Evolutionary conservation across 2,888 invertebrate species (phyloP).

Genomic region (Lutraria lutraria): DNA sequence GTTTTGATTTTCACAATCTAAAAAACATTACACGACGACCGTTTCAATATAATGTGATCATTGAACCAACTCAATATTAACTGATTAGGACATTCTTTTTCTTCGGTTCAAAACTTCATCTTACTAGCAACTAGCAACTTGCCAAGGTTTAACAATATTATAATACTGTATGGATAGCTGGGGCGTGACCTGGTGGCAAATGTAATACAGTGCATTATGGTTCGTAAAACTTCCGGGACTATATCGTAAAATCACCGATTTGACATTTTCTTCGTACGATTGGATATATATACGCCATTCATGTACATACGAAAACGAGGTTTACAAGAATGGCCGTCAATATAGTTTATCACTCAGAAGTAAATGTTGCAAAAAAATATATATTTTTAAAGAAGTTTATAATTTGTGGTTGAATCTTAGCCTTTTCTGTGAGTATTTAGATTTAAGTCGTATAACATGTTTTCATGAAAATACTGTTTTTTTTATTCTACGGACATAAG

Average conservation of each 20-base stretch:
- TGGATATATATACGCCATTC: background rate
- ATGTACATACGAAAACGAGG: background rate
- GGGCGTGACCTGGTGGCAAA: background rate
- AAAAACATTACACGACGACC: no score
- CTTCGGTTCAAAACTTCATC: no score
- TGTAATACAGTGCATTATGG: background rate
- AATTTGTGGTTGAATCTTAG: background rate
- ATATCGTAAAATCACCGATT: slow-evolving; percentile 11
- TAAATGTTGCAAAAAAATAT: background rate
- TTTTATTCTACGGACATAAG: no score
- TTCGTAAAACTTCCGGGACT: slow-evolving; percentile 31
- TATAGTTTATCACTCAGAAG: background rate
- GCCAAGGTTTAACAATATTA: no score
- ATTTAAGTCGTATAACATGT: background rate
- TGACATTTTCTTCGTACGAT: background rate
- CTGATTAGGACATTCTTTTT: no score
- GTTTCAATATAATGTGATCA: no score
- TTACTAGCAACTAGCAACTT: no score
- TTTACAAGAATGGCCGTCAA: background rate
- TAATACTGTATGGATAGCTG: background rate
- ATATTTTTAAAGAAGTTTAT: no score
- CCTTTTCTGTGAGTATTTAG: background rate
- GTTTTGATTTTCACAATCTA: no score
- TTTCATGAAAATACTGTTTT: no score
- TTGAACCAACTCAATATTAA: no score